These are phyloP conservation scores for Neomonachus schauinslandi DNA, from an alignment of 2,113 vertebrate genomes.

Conservation along the genomic window DNA sequence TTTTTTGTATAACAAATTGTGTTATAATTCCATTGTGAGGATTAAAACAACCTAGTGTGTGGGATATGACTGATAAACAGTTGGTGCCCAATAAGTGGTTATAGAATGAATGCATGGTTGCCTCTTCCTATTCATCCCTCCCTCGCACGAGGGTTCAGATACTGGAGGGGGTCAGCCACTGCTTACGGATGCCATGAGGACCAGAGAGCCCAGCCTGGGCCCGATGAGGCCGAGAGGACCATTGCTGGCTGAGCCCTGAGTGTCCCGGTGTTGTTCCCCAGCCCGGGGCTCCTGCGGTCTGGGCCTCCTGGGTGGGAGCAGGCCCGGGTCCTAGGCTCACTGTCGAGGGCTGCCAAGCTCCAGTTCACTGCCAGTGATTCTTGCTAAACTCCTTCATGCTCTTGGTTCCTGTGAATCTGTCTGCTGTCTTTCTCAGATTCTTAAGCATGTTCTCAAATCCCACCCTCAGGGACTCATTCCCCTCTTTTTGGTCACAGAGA, in stretches of 20 bases:
- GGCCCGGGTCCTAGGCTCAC: neutral
- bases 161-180: neutral
- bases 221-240: neutral
- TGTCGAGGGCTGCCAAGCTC: neutral
- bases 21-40: neutral
- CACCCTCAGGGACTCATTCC: slow-evolving; percentile 48
- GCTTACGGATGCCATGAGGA: neutral
- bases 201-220: neutral
- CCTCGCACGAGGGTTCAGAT: neutral
- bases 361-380: neutral
- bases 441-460: slow-evolving; percentile 57
- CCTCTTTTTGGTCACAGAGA: slow-evolving; percentile 70
- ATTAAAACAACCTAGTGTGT: neutral
- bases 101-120: neutral
- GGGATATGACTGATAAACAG: neutral
- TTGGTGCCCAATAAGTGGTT: neutral
- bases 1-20: neutral
- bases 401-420: neutral
- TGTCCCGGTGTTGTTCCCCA: neutral
- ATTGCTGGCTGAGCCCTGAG: neutral
- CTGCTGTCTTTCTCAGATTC: slow-evolving; percentile 32
- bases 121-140: neutral
- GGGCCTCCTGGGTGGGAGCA: accelerated
- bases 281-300: neutral
- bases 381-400: neutral